Evolutionary conservation across 1,140 invertebrate species (phyloP).

Genomic region (Dreissena rostriformis): DNA sequence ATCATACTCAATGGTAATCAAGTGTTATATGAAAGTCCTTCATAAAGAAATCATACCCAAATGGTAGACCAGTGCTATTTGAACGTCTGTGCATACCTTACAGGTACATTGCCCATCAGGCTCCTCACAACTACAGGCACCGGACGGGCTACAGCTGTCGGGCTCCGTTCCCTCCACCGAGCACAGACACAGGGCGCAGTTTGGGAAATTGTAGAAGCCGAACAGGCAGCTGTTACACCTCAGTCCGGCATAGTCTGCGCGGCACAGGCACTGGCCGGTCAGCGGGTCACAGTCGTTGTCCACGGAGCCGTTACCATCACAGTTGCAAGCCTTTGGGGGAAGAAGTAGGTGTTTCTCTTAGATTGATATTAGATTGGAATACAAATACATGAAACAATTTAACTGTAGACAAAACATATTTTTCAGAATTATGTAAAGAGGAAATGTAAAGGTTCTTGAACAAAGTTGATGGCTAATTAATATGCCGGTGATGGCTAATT

Average conservation of each 20-base stretch:
- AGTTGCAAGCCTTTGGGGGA: constrained; percentile 84
- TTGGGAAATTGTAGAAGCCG: constrained; percentile 88
- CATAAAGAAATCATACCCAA: too few species aligned
- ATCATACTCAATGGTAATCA: too few species aligned
- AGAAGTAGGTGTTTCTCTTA: constrained; percentile 87
- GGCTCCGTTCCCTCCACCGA: constrained; percentile 88
- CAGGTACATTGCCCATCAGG: constrained; percentile 94
- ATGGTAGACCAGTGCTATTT: too few species aligned
- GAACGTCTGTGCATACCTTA: constrained; percentile 84
- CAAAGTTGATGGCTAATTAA: too few species aligned
- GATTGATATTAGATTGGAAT: too few species aligned
- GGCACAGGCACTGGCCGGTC: constrained; percentile 95
- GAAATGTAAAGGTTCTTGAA: too few species aligned
- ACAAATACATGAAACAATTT: too few species aligned
- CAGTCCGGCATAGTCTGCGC: constrained; percentile 92
- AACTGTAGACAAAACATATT: too few species aligned
- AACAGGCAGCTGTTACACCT: constrained; percentile 95
- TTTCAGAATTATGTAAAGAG: too few species aligned
- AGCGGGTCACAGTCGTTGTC: constrained; percentile 88
- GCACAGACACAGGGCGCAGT: constrained; percentile 95
- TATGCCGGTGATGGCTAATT: too few species aligned
- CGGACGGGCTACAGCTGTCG: constrained; percentile 55
- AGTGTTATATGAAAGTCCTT: too few species aligned
- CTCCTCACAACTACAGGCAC: constrained; percentile 89
- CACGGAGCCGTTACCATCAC: constrained; percentile 89